Evolutionary conservation across 1,140 invertebrate genomes (phyloP), one percentile per base, ranked within the genome.

Genomic region (Planococcus citri): DNA sequence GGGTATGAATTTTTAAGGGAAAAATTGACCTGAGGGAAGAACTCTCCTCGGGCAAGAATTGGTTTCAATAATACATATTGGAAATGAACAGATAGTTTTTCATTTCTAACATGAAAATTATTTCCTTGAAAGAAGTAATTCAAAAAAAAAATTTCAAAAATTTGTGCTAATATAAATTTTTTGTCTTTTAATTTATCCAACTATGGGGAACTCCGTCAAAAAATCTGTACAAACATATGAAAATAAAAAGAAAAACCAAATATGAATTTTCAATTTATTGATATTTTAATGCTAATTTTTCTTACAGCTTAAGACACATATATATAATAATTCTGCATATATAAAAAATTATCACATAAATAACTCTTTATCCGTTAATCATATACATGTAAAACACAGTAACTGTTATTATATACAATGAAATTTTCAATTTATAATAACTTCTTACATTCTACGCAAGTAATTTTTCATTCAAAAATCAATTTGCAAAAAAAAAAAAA

Each of bases 401-500:
- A 64, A 64, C 60, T 64, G 60, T 64, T 51, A 64, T n/a, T 64
- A 64, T 64, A 17, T 64, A 64, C 60, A 64, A 64, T 64, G 10
- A 64, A 64, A 64, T 25, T 22, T 25, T 25, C 6, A 64, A 24
- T 64, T 64, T 64, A 64, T 10, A 64, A 64, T 64, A 64, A 22
- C 60, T 64, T 25, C 60, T 64, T 64, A 64, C 22, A 64, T 25
- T 22, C 25, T 64, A n/a, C n/a, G n/a, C n/a, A 64, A 64, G 69
- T 27, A 70, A 72, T 69, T 58, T 70, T 25, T 4, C 17, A 10
- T 73, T 58, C 61, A 67, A 33, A 70, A 38, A 60, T 64, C 17
- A 70, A 72, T 33, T 14, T 61, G n/a, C 69, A 71, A 61, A 71
- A 71, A 57, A 70, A 58, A 22, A 57, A 72, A 1, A 51, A 72